Evolutionary conservation across 2,888 invertebrate genomes (phyloP).

Genomic region (Epistrophe grossulariae): DNA sequence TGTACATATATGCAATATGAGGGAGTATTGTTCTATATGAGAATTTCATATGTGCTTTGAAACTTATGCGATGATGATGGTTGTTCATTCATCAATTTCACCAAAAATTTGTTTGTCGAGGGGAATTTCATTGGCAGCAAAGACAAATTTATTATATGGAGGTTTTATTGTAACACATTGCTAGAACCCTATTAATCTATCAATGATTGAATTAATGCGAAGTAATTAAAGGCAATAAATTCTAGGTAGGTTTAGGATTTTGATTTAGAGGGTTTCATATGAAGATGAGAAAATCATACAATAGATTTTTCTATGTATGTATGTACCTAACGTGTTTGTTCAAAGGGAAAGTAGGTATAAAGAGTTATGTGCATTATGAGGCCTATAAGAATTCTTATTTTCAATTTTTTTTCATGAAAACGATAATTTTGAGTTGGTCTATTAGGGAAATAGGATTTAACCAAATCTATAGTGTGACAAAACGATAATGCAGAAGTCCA

Average conservation of each 20-base stretch:
- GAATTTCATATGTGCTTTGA: constrained; percentile 18
- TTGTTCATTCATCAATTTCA: constrained; percentile 61
- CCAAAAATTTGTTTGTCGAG: constrained; percentile 50
- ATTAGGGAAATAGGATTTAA: too few species aligned
- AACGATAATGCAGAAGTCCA: too few species aligned
- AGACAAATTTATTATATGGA: constrained; percentile 43
- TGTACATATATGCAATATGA: constrained; percentile 13
- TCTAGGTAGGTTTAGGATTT: not conserved
- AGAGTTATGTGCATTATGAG: not conserved
- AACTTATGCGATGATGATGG: constrained; percentile 14
- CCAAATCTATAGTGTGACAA: too few species aligned
- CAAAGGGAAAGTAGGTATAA: not conserved
- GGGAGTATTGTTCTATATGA: constrained; percentile 57
- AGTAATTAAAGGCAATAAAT: constrained; percentile 55
- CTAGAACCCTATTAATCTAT: constrained; percentile 59
- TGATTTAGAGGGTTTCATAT: constrained; percentile 17
- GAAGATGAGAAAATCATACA: not conserved
- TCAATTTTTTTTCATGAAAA: too few species aligned
- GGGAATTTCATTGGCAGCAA: constrained; percentile 36
- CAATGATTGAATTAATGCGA: constrained; percentile 57
- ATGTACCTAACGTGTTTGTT: not conserved
- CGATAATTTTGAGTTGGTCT: too few species aligned
- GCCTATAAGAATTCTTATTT: too few species aligned
- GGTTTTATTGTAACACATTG: constrained; percentile 64
- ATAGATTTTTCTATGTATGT: not conserved